Percentiles rank a stretch among this genome's conserved stretches.
phyloP scores from a whole-genome alignment of 2,113 vertebrate genomes.

The Zootoca vivipara region DNA sequence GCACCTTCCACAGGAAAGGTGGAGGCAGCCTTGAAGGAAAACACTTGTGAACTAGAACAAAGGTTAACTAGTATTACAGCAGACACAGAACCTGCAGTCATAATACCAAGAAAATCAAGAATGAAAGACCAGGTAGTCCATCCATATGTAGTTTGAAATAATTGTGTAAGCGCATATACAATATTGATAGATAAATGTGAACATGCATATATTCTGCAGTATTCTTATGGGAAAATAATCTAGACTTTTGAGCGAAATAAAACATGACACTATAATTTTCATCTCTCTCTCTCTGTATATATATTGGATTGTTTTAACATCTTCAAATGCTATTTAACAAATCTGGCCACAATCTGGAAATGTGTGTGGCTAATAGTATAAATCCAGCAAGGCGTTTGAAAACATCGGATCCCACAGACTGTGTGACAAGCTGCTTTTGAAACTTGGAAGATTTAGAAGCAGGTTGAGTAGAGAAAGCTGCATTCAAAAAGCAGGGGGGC shows the following conservation, averaged over 20 bases:
- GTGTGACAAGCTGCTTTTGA: background rate
- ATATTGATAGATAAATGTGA: background rate
- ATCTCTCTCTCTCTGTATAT: background rate
- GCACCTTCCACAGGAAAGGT: constrained; percentile 88
- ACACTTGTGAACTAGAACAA: constrained; percentile 79
- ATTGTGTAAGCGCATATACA: constrained; percentile 12
- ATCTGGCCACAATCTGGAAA: background rate
- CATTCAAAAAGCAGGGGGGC: background rate
- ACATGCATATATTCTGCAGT: background rate
- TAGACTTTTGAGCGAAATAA: background rate
- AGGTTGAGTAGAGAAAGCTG: background rate
- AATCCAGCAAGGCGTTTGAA: background rate
- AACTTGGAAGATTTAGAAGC: background rate
- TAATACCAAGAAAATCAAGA: constrained; percentile 84
- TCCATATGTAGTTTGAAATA: constrained; percentile 62
- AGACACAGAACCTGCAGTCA: constrained; percentile 80
- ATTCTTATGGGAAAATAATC: background rate
- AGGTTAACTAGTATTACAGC: constrained; percentile 77
- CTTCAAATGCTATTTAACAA: background rate
- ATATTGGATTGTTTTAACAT: background rate
- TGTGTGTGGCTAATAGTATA: background rate
- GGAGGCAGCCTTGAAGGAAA: constrained; percentile 90
- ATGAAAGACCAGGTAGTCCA: constrained; percentile 92
- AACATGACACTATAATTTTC: background rate
- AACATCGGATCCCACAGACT: background rate